A percentile compares a stretch with the other conserved stretches of the same genome.
These are phyloP conservation scores for Triplophysa tibetana DNA, from an alignment of 2,113 vertebrate species.

Conservation along the genomic window DNA sequence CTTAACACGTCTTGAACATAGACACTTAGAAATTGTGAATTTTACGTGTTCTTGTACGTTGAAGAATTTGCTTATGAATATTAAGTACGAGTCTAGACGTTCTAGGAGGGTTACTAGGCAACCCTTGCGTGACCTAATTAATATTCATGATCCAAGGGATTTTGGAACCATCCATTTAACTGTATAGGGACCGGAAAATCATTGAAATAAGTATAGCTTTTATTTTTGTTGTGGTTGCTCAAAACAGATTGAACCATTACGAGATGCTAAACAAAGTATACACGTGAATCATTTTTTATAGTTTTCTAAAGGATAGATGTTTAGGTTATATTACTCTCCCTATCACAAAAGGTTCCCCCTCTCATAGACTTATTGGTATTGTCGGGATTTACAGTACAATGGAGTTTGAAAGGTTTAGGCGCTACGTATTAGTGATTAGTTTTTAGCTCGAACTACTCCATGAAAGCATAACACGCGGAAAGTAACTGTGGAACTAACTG, in stretches of 20 bases:
- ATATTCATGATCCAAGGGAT: neutral
- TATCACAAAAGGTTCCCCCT: neutral
- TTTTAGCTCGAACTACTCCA: no score
- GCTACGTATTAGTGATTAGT: neutral
- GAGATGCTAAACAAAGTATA: fast-evolving
- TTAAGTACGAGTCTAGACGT: neutral
- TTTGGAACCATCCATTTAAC: conserved; percentile 19
- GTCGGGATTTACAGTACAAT: conserved; percentile 38
- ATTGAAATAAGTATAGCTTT: neutral
- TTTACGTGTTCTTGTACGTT: no score
- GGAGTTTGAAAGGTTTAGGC: conserved; percentile 25
- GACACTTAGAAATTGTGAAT: no score
- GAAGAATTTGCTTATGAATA: neutral
- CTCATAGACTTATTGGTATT: neutral
- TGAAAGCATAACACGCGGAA: no score
- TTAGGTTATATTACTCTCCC: neutral
- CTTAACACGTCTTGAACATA: no score
- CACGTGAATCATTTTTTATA: neutral
- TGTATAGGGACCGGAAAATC: no score
- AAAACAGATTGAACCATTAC: neutral
- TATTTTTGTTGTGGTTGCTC: neutral
- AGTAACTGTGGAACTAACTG: no score
- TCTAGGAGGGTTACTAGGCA: neutral
- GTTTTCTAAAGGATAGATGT: no score
- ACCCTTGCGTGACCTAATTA: neutral